Conservation (phyloP, 2,113 vertebrate species). For the Periophthalmus modestus region DNA sequence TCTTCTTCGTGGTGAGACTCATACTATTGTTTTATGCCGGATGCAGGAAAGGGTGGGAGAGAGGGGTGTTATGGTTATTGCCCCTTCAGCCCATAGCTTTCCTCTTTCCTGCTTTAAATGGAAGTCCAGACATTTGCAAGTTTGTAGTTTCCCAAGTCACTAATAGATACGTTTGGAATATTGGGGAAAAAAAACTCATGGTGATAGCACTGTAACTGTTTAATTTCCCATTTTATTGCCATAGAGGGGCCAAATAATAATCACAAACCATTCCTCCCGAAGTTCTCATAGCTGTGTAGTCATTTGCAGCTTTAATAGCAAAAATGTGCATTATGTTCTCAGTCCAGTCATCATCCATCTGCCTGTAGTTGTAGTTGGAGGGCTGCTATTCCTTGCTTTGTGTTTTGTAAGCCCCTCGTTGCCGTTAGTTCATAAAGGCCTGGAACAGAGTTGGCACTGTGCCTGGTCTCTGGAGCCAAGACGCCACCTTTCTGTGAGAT, state of each 20-base stretch:
- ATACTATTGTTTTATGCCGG: conserved; percentile 73
- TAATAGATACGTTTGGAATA: neutral
- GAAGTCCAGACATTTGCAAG: conserved; percentile 26
- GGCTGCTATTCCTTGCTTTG: conserved; percentile 52
- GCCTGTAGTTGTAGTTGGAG: conserved; percentile 55
- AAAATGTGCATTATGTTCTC: conserved; percentile 49
- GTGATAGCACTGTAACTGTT: neutral
- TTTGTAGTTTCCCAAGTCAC: neutral
- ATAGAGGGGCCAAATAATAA: conserved; percentile 9
- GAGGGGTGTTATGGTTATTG: conserved; percentile 50
- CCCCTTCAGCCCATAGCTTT: conserved; percentile 56
- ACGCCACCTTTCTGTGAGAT: conserved; percentile 44
- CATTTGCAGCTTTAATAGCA: conserved; percentile 58
- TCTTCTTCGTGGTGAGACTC: conserved; percentile 22
- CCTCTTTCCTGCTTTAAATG: conserved; percentile 74
- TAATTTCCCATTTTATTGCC: neutral
- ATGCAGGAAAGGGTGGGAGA: conserved; percentile 82
- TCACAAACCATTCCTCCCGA: conserved; percentile 6
- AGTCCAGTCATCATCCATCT: conserved; percentile 64
- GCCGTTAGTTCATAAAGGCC: conserved; percentile 58
- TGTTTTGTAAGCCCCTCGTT: conserved; percentile 64
- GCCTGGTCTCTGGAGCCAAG: conserved; percentile 52
- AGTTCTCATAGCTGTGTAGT: conserved; percentile 23
- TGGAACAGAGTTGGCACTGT: conserved; percentile 58
- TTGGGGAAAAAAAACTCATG: neutral